These are phyloP conservation scores for Sarotherodon lohbergeri DNA, from an alignment of 2,113 vertebrate species.

Conservation along the genomic window DNA sequence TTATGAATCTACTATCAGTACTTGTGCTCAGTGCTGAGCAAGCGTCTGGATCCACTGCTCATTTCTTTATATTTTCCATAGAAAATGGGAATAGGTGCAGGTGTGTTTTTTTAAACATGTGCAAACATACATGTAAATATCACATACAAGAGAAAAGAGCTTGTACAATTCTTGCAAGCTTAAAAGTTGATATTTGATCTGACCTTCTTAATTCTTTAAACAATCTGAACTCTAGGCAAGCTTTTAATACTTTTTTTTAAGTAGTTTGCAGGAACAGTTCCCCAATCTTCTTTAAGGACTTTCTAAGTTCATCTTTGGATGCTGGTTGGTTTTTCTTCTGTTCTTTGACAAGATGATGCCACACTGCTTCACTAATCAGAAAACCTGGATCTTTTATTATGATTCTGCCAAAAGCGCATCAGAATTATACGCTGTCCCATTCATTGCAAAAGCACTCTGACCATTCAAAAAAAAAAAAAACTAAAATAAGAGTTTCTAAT, in stretches of 20 bases:
- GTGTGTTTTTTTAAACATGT: too few relatives aligned
- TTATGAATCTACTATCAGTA: neutral
- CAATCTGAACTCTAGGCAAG: neutral
- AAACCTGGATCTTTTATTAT: neutral
- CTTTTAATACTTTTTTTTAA: neutral
- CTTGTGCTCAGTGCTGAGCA: neutral
- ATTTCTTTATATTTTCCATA: neutral
- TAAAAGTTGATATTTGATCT: too few relatives aligned
- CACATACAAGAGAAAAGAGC: too few relatives aligned
- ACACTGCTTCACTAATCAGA: neutral
- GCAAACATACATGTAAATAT: too few relatives aligned
- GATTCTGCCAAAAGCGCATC: neutral
- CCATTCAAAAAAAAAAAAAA: neutral
- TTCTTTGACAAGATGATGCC: neutral
- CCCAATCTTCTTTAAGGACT: rapidly evolving
- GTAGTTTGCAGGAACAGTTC: neutral
- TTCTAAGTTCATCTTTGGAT: neutral
- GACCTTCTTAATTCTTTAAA: neutral
- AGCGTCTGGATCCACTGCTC: neutral
- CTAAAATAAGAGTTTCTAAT: neutral
- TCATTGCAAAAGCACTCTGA: neutral
- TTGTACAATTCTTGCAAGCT: too few relatives aligned
- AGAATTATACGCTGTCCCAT: neutral
- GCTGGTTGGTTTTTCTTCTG: neutral
- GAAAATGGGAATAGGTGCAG: too few relatives aligned